These are phyloP conservation scores for Helarctos malayanus DNA, from an alignment of 2,797 vertebrate genomes.

Conservation along the genomic window DNA sequence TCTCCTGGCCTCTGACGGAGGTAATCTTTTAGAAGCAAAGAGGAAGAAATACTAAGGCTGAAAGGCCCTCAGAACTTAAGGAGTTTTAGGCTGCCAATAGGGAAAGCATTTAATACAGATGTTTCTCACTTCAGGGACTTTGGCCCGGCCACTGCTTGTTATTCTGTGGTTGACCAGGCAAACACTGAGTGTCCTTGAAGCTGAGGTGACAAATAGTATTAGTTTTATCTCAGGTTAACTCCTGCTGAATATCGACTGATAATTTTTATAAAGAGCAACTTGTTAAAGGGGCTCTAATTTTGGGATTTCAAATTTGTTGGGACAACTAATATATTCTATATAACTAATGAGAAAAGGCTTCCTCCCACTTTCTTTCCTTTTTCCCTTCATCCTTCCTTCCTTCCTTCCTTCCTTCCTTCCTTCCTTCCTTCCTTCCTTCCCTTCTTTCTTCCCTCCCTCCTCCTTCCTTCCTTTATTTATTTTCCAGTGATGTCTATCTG, in stretches of 20 bases:
- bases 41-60: not conserved
- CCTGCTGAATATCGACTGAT: not conserved
- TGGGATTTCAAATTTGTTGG: not conserved
- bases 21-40: not conserved
- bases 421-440: not conserved
- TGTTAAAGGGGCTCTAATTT: not conserved
- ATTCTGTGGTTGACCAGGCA: not conserved
- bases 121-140: not conserved
- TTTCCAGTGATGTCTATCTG: not conserved
- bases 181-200: not conserved
- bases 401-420: not conserved
- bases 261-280: not conserved
- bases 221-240: not conserved
- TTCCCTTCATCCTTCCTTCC: not conserved
- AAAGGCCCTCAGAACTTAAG: not conserved
- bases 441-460: not conserved
- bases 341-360: not conserved
- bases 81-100: not conserved
- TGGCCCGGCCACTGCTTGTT: not conserved
- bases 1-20: constrained; percentile 1
- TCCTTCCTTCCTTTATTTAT: not conserved
- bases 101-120: not conserved
- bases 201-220: not conserved
- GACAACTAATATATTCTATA: not conserved
- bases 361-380: not conserved